A percentile compares a stretch with the other conserved stretches of the same genome.
Conservation (phyloP, 30 jellyfish, hydroid and myxozoan species). For the Chrysaora quinquecirrha region DNA sequence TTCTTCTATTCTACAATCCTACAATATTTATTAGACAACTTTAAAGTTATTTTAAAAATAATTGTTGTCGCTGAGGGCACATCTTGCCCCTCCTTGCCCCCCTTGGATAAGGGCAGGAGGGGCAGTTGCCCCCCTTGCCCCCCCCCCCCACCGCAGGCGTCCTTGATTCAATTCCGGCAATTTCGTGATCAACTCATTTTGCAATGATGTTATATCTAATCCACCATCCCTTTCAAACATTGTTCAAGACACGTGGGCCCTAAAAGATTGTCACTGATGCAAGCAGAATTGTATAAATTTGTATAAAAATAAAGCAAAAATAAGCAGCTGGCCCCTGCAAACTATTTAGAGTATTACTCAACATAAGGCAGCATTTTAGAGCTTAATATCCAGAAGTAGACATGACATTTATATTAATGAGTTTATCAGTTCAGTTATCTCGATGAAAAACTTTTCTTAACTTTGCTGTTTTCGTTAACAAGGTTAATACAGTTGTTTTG, state of each 20-base stretch:
- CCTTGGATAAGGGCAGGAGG: too few relatives aligned
- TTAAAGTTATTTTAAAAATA: too few relatives aligned
- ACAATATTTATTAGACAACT: too few relatives aligned
- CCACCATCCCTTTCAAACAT: background rate
- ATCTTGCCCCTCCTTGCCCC: too few relatives aligned
- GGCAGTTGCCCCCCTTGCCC: too few relatives aligned
- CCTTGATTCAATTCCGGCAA: background rate
- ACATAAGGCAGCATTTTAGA: background rate
- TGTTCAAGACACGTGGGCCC: background rate
- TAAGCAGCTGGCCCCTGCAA: background rate
- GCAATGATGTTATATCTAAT: too few relatives aligned
- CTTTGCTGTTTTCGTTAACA: background rate
- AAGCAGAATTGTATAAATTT: background rate
- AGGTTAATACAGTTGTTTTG: background rate
- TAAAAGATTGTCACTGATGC: background rate
- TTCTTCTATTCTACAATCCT: too few relatives aligned
- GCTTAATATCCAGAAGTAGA: background rate
- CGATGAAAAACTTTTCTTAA: background rate
- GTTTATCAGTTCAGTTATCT: background rate
- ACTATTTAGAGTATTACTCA: background rate
- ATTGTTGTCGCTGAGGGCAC: too few relatives aligned
- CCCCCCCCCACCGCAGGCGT: too few relatives aligned
- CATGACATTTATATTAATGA: background rate
- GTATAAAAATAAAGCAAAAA: background rate
- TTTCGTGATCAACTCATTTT: background rate